A percentile compares a stretch with the other conserved stretches of the same genome.
Conservation (phyloP, 2,113 vertebrate species). For the Pseudorectes ferrugineus region DNA sequence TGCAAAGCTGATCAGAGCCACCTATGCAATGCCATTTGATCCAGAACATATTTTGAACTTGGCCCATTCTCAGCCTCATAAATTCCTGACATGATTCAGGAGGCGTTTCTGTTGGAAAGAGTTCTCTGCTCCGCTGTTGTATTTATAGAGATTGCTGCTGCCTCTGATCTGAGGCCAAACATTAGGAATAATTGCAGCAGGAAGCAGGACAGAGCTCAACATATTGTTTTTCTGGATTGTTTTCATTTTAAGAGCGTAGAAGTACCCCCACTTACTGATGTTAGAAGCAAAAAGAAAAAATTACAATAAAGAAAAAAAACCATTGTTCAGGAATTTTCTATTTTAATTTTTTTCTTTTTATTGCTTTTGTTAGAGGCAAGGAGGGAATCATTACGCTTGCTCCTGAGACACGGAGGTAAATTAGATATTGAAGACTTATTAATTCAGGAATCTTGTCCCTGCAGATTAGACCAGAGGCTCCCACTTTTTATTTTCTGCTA, state of each 20-base stretch:
- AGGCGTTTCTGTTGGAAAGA: slow-evolving; percentile 48
- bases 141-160: slow-evolving; percentile 41
- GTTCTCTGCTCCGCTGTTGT: not conserved
- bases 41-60: slow-evolving; percentile 46
- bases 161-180: slow-evolving; percentile 57
- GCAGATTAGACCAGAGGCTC: not conserved
- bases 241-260: not conserved
- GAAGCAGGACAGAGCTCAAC: not conserved
- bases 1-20: slow-evolving; percentile 43
- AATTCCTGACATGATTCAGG: slow-evolving; percentile 59
- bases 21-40: slow-evolving; percentile 40
- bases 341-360: not conserved
- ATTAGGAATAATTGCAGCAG: slow-evolving; percentile 31
- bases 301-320: not conserved
- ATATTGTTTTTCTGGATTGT: slow-evolving; percentile 20
- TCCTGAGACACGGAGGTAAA: slow-evolving; percentile 31
- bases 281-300: not conserved
- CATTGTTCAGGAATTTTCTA: not conserved
- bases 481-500: not conserved
- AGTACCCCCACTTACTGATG: not conserved
- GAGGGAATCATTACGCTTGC: not conserved
- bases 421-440: slow-evolving; percentile 25
- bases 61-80: slow-evolving; percentile 36
- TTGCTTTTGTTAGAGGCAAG: slow-evolving; percentile 18
- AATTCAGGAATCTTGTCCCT: slow-evolving; percentile 34